Conservation (phyloP, 2,888 invertebrate genomes). For the Chromoteleia sp. region DNA sequence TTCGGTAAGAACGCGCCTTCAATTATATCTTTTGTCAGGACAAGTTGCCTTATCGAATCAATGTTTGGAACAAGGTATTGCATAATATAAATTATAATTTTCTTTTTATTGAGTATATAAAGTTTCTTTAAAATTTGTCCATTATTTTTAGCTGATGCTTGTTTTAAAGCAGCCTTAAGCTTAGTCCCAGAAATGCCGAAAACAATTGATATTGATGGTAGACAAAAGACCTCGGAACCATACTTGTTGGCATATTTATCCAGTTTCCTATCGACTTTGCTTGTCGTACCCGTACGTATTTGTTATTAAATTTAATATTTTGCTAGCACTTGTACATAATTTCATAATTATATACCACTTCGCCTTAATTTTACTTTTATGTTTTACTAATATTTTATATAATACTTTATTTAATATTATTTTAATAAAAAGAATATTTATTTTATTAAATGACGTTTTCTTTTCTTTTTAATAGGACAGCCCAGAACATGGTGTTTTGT, state of each 20-base stretch:
- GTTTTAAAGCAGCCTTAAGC: constrained; percentile 94
- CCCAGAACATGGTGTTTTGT: constrained; percentile 94
- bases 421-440: constrained; percentile 11
- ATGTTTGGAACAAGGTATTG: constrained; percentile 94
- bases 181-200: constrained; percentile 92
- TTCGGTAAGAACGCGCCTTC: constrained; percentile 91
- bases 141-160: constrained; percentile 85
- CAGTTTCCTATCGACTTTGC: constrained; percentile 92
- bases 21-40: constrained; percentile 94
- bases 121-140: too few relatives aligned
- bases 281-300: constrained; percentile 91
- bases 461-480: constrained; percentile 88
- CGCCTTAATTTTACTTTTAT: too few relatives aligned
- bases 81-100: neutral
- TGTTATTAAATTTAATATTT: constrained; percentile 1
- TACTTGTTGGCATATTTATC: constrained; percentile 90
- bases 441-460: neutral
- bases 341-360: too few relatives aligned
- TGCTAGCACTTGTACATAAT: too few relatives aligned
- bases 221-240: constrained; percentile 89
- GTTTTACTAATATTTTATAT: too few relatives aligned
- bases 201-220: constrained; percentile 90
- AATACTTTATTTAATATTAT: too few relatives aligned
- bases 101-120: neutral
- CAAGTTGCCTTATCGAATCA: constrained; percentile 95